These are phyloP conservation scores for Philereme transversata DNA, from an alignment of 2,888 invertebrate species.

Conservation along the genomic window DNA sequence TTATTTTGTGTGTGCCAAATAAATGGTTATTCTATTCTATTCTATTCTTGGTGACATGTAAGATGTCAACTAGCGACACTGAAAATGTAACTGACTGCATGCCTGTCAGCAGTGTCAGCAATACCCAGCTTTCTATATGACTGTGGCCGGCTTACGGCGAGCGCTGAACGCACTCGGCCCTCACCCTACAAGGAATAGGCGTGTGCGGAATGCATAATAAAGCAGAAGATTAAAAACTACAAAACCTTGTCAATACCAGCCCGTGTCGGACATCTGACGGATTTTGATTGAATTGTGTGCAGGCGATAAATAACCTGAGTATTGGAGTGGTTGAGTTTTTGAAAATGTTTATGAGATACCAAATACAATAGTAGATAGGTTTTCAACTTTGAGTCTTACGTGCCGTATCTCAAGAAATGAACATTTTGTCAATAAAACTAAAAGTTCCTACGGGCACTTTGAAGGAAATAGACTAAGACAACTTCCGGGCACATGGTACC, in stretches of 20 bases:
- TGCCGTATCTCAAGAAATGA: slow-evolving; percentile 26
- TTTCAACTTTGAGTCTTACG: slow-evolving; percentile 21
- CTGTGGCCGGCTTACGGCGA: slow-evolving; percentile 15
- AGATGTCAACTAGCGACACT: no score
- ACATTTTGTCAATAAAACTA: slow-evolving; percentile 30
- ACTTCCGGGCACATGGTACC: slow-evolving; percentile 45
- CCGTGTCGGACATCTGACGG: slow-evolving; percentile 43
- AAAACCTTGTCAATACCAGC: slow-evolving; percentile 77
- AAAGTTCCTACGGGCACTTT: slow-evolving; percentile 15
- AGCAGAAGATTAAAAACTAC: slow-evolving; percentile 81
- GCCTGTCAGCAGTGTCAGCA: no score
- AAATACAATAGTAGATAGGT: slow-evolving; percentile 13
- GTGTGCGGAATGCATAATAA: slow-evolving; percentile 82
- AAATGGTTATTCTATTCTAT: no score
- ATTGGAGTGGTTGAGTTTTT: not conserved
- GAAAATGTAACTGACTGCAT: no score
- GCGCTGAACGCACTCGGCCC: slow-evolving; percentile 63
- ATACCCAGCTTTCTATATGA: slow-evolving; percentile 4
- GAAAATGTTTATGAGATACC: not conserved
- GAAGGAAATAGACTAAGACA: slow-evolving; percentile 45
- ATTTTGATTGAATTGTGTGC: slow-evolving; percentile 31
- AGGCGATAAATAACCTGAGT: not conserved
- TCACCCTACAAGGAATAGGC: slow-evolving; percentile 80
- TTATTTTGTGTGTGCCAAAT: no score
- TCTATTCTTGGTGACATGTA: no score